These are phyloP conservation scores for Drosophila hydei DNA, from an alignment of 1,140 invertebrate species.

Conservation along the genomic window DNA sequence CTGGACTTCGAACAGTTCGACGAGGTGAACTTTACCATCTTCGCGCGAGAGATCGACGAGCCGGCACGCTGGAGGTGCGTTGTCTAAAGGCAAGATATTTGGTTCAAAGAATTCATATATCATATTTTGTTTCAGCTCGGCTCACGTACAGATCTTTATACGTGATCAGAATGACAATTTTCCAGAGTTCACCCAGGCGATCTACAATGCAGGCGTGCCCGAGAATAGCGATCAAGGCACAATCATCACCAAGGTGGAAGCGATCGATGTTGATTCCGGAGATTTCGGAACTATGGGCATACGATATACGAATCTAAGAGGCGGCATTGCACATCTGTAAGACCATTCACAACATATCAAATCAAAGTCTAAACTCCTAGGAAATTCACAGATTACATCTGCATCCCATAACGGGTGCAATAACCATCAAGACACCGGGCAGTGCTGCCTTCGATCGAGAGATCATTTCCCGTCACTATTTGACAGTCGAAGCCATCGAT, in stretches of 20 bases:
- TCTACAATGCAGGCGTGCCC: slow-evolving; percentile 91
- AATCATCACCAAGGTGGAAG: slow-evolving; percentile 92
- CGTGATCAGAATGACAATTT: slow-evolving; percentile 97
- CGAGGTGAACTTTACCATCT: slow-evolving; percentile 93
- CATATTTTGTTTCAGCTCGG: slow-evolving; percentile 85
- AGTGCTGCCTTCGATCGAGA: slow-evolving; percentile 93
- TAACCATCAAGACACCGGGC: slow-evolving; percentile 91
- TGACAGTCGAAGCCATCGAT: slow-evolving; percentile 96
- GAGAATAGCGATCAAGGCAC: slow-evolving; percentile 94
- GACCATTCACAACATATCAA: slow-evolving; percentile 74
- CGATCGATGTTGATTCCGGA: slow-evolving; percentile 93
- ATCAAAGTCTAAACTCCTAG: neutral
- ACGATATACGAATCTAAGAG: slow-evolving; percentile 92
- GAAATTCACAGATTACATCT: slow-evolving; percentile 88
- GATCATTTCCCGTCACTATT: slow-evolving; percentile 92
- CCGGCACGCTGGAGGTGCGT: slow-evolving; percentile 73
- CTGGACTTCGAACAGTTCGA: slow-evolving; percentile 94
- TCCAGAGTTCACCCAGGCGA: slow-evolving; percentile 92
- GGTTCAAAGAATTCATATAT: neutral
- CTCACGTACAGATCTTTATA: slow-evolving; percentile 93
- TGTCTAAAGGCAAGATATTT: neutral
- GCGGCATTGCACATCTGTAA: slow-evolving; percentile 92
- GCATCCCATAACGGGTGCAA: slow-evolving; percentile 91
- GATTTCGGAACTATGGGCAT: slow-evolving; percentile 94
- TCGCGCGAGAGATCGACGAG: slow-evolving; percentile 92